phyloP scores from a whole-genome alignment of 2,113 vertebrate species.

The Athene cunicularia region DNA sequence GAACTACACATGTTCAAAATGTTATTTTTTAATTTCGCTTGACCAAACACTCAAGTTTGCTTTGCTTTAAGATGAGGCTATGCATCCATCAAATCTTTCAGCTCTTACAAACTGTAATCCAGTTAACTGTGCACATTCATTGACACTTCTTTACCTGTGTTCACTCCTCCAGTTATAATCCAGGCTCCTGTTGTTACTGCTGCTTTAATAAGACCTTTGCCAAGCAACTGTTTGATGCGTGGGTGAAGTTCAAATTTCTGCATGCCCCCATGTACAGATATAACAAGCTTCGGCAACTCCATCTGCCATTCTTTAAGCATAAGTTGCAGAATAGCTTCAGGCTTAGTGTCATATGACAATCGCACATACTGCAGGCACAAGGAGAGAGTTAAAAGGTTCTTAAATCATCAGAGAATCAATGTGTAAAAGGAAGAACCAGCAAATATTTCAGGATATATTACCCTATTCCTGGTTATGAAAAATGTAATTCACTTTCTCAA shows the following conservation, averaged over 20 bases:
- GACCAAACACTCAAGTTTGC: not conserved
- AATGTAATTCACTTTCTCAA: not conserved
- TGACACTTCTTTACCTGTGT: conserved; percentile 83
- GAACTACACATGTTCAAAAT: not conserved
- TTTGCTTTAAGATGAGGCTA: not conserved
- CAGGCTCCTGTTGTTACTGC: conserved; percentile 98
- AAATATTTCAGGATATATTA: not conserved
- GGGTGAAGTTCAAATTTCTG: conserved; percentile 99
- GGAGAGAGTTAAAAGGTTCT: not conserved
- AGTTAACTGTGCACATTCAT: not conserved
- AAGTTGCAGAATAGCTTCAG: conserved; percentile 92
- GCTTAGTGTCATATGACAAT: conserved; percentile 91
- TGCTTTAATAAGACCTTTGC: conserved; percentile 98
- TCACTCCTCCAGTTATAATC: conserved; percentile 98
- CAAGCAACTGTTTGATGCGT: conserved; percentile 95
- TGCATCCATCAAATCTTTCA: not conserved
- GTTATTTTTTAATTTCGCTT: not conserved
- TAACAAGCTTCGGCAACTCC: conserved; percentile 98
- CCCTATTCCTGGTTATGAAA: not conserved
- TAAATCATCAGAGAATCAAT: not conserved
- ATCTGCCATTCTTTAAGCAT: conserved; percentile 99
- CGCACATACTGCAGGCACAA: conserved; percentile 85
- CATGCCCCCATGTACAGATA: conserved; percentile 97
- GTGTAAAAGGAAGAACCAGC: not conserved
- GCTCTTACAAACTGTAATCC: not conserved